Base-by-base conservation (phyloP, 2,113 vertebrate genomes). In the Esox niger region DNA sequence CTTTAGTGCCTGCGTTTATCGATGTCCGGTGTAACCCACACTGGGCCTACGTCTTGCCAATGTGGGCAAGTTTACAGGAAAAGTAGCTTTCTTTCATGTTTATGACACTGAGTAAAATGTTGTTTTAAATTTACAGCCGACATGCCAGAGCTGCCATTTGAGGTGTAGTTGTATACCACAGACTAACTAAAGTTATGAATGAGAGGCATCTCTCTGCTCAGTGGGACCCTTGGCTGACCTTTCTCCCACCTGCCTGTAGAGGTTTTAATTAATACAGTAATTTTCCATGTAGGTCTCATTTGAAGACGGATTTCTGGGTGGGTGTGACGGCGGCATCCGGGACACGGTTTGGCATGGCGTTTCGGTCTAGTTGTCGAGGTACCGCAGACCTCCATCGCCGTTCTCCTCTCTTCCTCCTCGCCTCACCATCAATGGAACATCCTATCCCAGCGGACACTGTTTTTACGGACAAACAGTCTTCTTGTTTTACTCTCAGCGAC, bases 81-180 rank as follows among this genome's bases (percentile, higher is more conserved):
- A n/a, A n/a, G n/a, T n/a, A n/a, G n/a, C n/a, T n/a, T n/a, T n/a
- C 77, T 80, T 82, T 80, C 23, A 75, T 70, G 64, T 82, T 80
- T 62, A 81, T 62, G 62, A 43, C 27, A 23, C 35, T 43, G 26
- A 3, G 66, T 72, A 68, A 35, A 55, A 13, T 30, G 60, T 69
- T 81, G 76, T 74, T 72, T 77, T 77, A 10, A 70, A 38, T 77
- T 68, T 74, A 70, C 29, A 47, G 67, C 29, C 2, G n/a, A n/a
- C 10, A 15, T 30, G 43, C 27, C 7, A 10, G 10, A 66, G 57
- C 63, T 67, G 6, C 21, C 21, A 27, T 62, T 47, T 35, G 15
- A 65, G 66, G n/a, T 64, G 6, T 33, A 61, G n/a, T 52, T 35
- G 8, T 52, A 67, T 59, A 68, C 67, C 64, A 68, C 27, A 33